Conservation (phyloP, 2,888 invertebrate species). For the Nephrocerus scutellatus region DNA sequence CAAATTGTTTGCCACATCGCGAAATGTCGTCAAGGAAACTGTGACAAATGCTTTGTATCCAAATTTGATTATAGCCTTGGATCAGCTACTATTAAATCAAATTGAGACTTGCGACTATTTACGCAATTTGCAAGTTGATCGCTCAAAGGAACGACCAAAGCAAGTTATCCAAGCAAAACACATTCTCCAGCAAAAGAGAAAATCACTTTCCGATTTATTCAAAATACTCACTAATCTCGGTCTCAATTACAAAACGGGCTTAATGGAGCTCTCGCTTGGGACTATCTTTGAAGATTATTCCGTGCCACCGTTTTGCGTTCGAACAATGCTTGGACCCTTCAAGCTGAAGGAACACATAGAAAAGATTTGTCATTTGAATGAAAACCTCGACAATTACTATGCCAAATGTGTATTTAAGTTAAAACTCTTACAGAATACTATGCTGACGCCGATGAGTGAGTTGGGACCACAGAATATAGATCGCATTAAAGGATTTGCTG, state of each 20-base stretch:
- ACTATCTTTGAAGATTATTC: slow-evolving; percentile 55
- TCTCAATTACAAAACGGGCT: slow-evolving; percentile 73
- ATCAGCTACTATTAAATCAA: slow-evolving; percentile 59
- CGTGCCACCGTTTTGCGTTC: slow-evolving; percentile 64
- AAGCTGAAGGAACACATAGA: slow-evolving; percentile 50
- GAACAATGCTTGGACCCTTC: slow-evolving; percentile 52
- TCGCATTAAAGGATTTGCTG: slow-evolving; percentile 76
- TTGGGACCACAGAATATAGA: slow-evolving; percentile 75
- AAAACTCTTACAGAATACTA: slow-evolving; percentile 40
- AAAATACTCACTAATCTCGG: slow-evolving; percentile 68
- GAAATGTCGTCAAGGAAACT: slow-evolving; percentile 58
- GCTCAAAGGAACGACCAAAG: slow-evolving; percentile 54
- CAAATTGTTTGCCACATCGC: slow-evolving; percentile 56
- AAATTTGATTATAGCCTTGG: slow-evolving; percentile 55
- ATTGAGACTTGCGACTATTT: slow-evolving; percentile 64
- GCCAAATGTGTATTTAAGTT: slow-evolving; percentile 44
- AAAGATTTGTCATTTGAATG: slow-evolving; percentile 39
- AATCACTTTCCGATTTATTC: slow-evolving; percentile 79
- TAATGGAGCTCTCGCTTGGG: slow-evolving; percentile 53
- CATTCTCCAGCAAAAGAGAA: slow-evolving; percentile 76
- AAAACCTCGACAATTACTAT: slow-evolving; percentile 41
- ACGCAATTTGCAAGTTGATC: slow-evolving; percentile 47
- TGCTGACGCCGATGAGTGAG: slow-evolving; percentile 64
- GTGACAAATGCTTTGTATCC: slow-evolving; percentile 56
- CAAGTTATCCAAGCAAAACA: slow-evolving; percentile 74